These are phyloP conservation scores for Eupithecia dodoneata DNA, from an alignment of 2,888 invertebrate genomes.

Conservation along the genomic window DNA sequence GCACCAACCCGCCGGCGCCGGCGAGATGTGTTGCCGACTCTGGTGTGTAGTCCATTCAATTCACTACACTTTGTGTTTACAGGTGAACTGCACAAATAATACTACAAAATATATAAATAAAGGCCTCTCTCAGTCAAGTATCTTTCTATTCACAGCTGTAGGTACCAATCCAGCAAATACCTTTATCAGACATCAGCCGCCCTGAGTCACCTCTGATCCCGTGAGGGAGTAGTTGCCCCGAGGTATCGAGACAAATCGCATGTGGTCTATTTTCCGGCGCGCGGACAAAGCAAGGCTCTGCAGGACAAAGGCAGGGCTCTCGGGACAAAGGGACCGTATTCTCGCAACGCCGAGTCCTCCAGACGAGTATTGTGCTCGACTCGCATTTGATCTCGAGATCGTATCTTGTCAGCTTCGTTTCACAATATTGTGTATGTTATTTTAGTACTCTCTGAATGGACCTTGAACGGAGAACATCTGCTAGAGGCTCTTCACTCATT, in stretches of 20 bases:
- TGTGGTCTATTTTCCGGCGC: conserved; percentile 42
- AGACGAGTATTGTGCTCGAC: conserved; percentile 40
- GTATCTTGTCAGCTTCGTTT: conserved; percentile 43
- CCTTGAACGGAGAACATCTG: neutral
- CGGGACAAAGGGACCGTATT: conserved; percentile 28
- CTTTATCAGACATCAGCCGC: neutral
- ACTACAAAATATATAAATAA: no score
- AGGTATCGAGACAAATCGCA: conserved; percentile 38
- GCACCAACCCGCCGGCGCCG: neutral
- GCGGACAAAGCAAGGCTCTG: conserved; percentile 27
- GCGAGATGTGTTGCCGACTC: neutral
- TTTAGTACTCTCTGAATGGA: conserved; percentile 18
- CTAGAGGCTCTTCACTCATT: neutral
- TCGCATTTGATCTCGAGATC: conserved; percentile 41
- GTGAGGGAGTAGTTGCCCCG: conserved; percentile 33
- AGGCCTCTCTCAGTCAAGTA: neutral
- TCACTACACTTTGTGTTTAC: neutral
- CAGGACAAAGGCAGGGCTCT: conserved; percentile 26
- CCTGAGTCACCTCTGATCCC: neutral
- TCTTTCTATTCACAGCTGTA: neutral
- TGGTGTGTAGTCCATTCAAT: no score
- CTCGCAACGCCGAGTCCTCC: conserved; percentile 33
- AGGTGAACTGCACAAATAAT: neutral
- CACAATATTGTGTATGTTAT: conserved; percentile 40
- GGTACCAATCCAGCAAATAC: neutral